A percentile compares a stretch with the other conserved stretches of the same genome.
Conservation (phyloP, 37 sponge, comb jelly and placozoan species). For the Beroe forskalii region DNA sequence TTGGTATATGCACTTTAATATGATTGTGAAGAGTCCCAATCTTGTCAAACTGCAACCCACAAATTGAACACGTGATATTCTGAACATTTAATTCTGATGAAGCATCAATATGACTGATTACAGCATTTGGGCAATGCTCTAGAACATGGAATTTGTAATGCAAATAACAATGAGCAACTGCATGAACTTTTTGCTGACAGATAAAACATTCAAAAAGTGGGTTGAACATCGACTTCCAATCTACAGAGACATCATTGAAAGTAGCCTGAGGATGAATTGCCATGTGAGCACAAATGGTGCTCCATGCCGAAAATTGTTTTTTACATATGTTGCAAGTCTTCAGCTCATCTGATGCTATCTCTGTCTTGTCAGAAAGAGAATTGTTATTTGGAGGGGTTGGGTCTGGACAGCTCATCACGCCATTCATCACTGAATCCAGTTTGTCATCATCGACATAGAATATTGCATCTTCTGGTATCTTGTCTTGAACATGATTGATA, state of each 20-base stretch:
- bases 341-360: neutral
- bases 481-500: neutral
- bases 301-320: constrained; percentile 18
- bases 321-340: constrained; percentile 47
- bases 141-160: constrained; percentile 17
- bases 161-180: constrained; percentile 27
- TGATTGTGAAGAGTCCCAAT: constrained; percentile 24
- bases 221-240: constrained; percentile 45
- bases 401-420: neutral
- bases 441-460: constrained; percentile 55
- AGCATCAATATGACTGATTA: constrained; percentile 1
- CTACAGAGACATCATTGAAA: constrained; percentile 1
- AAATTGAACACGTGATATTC: constrained; percentile 15
- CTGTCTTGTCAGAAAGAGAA: neutral
- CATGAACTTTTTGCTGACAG: neutral
- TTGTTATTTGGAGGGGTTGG: neutral
- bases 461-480: neutral
- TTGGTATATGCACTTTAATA: constrained; percentile 34
- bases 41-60: constrained; percentile 1
- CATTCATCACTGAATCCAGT: neutral
- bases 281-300: constrained; percentile 49
- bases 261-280: neutral
- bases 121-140: neutral
- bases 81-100: neutral
- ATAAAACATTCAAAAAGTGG: constrained; percentile 54